These are phyloP conservation scores for Ligdia adustata DNA, from an alignment of 2,888 invertebrate genomes.

Conservation along the genomic window DNA sequence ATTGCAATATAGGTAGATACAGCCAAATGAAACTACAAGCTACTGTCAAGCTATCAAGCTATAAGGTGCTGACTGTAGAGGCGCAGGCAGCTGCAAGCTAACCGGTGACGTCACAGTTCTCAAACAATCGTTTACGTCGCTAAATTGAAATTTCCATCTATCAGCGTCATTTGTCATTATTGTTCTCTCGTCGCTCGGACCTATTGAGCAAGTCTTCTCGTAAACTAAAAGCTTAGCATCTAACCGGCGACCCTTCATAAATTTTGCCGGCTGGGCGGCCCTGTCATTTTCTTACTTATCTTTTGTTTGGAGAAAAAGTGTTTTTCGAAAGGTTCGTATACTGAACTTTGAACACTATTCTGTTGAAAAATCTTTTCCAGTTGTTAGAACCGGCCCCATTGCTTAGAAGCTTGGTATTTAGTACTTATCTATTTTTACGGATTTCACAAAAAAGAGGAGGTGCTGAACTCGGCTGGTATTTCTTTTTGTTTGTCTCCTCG, in stretches of 20 bases:
- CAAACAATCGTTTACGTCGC: conserved; percentile 18
- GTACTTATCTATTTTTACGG: too few relatives aligned
- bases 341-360: too few relatives aligned
- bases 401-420: conserved; percentile 18
- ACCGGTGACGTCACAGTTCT: conserved; percentile 7
- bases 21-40: conserved; percentile 15
- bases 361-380: too few relatives aligned
- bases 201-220: neutral
- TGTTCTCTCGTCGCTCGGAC: conserved; percentile 4
- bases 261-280: conserved; percentile 3
- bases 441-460: too few relatives aligned
- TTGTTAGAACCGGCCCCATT: too few relatives aligned
- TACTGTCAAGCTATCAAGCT: conserved; percentile 26
- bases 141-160: conserved; percentile 9
- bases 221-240: conserved; percentile 7
- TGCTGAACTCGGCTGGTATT: too few relatives aligned
- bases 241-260: conserved; percentile 7
- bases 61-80: conserved; percentile 5
- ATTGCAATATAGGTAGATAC: neutral
- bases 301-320: conserved; percentile 8
- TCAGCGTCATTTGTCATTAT: conserved; percentile 16
- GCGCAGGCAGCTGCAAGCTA: conserved; percentile 16
- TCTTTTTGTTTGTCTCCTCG: too few relatives aligned
- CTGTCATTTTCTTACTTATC: conserved; percentile 11
- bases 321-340: conserved; percentile 8